phyloP scores from a whole-genome alignment of 1,140 invertebrate genomes.

The Lepidurus apus region DNA sequence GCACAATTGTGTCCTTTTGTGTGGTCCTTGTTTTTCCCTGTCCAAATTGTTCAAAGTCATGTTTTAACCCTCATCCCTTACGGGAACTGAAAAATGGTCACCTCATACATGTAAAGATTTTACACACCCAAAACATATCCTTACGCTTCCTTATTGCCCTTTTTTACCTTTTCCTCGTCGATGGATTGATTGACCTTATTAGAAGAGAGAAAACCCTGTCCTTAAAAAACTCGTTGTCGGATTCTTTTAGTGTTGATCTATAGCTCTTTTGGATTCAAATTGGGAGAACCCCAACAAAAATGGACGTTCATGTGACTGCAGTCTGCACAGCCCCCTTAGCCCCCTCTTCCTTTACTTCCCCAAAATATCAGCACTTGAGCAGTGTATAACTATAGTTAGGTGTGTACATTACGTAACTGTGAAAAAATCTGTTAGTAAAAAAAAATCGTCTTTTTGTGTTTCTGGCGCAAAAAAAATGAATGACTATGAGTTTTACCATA shows the following conservation, averaged over 20 bases:
- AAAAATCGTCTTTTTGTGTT: not conserved
- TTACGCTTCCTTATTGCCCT: not conserved
- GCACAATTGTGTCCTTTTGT: not conserved
- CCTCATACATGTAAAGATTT: not conserved
- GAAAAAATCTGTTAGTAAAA: not conserved
- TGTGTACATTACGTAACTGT: constrained; percentile 1
- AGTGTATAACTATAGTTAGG: not conserved
- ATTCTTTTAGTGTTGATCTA: constrained; percentile 5
- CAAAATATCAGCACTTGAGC: not conserved
- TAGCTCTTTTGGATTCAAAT: not conserved
- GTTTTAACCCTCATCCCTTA: not conserved
- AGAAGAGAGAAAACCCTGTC: not conserved
- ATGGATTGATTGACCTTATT: not conserved
- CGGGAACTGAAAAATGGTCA: not conserved
- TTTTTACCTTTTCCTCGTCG: not conserved
- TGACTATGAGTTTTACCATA: not conserved
- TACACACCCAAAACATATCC: not conserved
- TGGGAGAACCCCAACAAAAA: not conserved
- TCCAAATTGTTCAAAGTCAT: not conserved
- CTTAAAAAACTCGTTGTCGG: not conserved
- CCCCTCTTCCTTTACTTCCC: not conserved
- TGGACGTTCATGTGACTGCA: not conserved
- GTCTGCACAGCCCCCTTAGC: not conserved
- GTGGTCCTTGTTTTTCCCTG: constrained; percentile 12
- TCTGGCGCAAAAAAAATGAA: not conserved